Evolutionary conservation across 2,797 vertebrate genomes (phyloP), one percentile per base, ranked within the genome.

Genomic region (Eurystomus glaucurus): DNA sequence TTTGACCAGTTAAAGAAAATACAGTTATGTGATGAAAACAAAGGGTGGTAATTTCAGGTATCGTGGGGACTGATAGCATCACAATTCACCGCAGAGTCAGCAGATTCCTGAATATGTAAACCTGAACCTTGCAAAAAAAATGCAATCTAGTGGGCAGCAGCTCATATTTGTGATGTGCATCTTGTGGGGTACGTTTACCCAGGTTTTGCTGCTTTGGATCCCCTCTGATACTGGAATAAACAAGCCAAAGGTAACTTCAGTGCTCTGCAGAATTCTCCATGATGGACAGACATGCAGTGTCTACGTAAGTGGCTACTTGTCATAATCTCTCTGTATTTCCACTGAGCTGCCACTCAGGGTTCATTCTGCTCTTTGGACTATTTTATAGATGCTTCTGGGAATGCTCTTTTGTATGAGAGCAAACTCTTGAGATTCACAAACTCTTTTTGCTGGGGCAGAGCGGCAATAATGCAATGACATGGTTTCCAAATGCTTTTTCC

Each of bases 401-500:
- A 43, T 0, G 1, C 8, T 31, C 1, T 58, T 14, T 35, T 41
- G 23, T 35, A 28, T 48, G 18, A 72, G 2, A 60, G 10, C 17
- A 52, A 60, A 54, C 17, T 54, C 25, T 28, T 19, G 14, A 46
- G 52, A 54, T 54, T 66, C 39, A 20, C 25, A 46, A 46, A 60
- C 39, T 65, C 23, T 37, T 64, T 64, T n/a, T 68, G 8, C 14
- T 75, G 43, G 14, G 31, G 10, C 48, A 43, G 41, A 25, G 28
- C 0, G 0, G 11, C 37, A 61, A 22, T 51, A 51, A 16, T 4
- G 13, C 16, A 68, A 21, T 43, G 7, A 54, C 5, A 2, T 9
- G 10, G 14, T 25, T 68, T 68, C 69, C 66, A 26, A 33, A 2
- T 25, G 22, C 7, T 37, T 57, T 85, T 62, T 29, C 51, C 25